These are phyloP conservation scores for Chionodraco myersi DNA, from an alignment of 2,113 vertebrate species.

Conservation along the genomic window DNA sequence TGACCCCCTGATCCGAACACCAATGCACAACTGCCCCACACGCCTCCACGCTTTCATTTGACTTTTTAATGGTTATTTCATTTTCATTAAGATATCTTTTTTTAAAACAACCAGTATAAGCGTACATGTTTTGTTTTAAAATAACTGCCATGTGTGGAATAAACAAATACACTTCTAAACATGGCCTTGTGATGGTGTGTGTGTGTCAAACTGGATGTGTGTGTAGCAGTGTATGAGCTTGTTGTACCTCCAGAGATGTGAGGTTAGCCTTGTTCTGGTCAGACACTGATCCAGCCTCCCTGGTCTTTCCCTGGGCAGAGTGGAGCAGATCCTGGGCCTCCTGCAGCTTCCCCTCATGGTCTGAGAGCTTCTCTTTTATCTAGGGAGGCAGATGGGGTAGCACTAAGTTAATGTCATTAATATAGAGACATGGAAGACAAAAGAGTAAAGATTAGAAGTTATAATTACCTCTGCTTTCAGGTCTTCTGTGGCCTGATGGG, in stretches of 20 bases:
- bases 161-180: no score
- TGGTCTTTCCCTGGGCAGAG: conserved; percentile 87
- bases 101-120: no score
- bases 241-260: conserved; percentile 86
- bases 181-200: no score
- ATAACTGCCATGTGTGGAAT: no score
- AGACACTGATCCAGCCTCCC: conserved; percentile 84
- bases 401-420: conserved; percentile 20
- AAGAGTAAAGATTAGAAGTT: conserved; percentile 15
- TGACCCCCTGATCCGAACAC: no score
- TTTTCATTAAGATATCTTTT: no score
- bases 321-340: conserved; percentile 89
- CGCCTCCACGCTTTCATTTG: no score
- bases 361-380: conserved; percentile 85
- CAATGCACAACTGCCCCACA: no score
- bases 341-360: conserved; percentile 86
- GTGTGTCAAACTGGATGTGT: background rate
- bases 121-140: no score
- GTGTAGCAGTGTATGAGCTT: background rate
- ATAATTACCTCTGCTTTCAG: conserved; percentile 84
- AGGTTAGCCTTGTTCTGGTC: conserved; percentile 88
- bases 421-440: conserved; percentile 9
- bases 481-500: conserved; percentile 87
- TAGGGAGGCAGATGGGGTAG: conserved; percentile 34
- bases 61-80: no score